Percentiles rank a stretch among this genome's conserved stretches.
phyloP scores from a whole-genome alignment of 2,113 vertebrate genomes.

The Vidua chalybeata region DNA sequence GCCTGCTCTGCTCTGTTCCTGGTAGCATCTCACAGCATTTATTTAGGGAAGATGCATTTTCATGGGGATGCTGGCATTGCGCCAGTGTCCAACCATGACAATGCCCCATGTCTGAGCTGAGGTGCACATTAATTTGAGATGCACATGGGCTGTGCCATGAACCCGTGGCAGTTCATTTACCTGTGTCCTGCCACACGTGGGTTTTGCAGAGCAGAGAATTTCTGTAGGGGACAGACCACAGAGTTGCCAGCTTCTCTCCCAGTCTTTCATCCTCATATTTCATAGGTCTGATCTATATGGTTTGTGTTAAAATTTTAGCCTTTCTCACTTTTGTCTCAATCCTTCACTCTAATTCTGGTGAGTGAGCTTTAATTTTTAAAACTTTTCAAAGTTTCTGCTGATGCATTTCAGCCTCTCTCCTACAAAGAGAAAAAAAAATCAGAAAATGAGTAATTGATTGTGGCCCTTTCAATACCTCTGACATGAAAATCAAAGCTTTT shows the following conservation, averaged over 20 bases:
- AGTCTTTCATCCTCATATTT: not conserved
- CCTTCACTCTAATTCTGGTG: rapidly evolving
- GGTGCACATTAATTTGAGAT: not conserved
- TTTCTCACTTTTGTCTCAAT: not conserved
- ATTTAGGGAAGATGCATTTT: no score
- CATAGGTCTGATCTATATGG: not conserved
- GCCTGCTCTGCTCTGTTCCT: no score
- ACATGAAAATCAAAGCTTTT: not conserved
- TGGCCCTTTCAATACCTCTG: not conserved
- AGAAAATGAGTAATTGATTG: not conserved
- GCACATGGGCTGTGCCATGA: not conserved
- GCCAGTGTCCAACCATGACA: no score
- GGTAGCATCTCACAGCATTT: no score
- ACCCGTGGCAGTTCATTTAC: not conserved
- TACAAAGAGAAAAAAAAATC: not conserved
- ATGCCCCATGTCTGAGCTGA: rapidly evolving
- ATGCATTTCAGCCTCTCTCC: not conserved
- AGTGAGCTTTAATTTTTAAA: not conserved
- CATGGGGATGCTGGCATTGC: no score
- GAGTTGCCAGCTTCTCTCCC: not conserved
- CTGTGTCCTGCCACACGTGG: not conserved
- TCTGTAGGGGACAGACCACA: not conserved
- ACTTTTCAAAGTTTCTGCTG: not conserved
- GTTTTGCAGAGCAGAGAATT: not conserved
- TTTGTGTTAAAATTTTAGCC: not conserved